These are phyloP conservation scores for Asarcornis scutulata DNA, from an alignment of 2,113 vertebrate genomes.

Conservation along the genomic window DNA sequence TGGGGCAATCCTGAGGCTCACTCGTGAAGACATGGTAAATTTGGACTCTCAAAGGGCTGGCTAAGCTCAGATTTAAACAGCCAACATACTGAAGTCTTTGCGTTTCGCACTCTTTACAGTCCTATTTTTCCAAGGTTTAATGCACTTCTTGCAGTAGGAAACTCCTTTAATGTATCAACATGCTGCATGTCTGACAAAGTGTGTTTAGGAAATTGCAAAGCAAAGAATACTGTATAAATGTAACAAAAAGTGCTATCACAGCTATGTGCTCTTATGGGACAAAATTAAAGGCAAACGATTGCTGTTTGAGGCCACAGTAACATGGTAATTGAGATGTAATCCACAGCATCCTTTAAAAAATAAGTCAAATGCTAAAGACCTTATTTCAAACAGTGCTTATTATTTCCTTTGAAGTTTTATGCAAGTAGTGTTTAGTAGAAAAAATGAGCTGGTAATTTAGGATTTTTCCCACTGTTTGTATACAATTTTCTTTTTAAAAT, in stretches of 20 bases:
- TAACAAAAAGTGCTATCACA: not conserved
- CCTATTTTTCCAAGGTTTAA: not conserved
- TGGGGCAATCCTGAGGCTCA: not conserved
- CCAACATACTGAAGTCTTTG: not conserved
- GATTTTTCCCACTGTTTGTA: not conserved
- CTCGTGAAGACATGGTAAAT: not conserved
- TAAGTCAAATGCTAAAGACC: not conserved
- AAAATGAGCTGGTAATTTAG: conserved; percentile 25
- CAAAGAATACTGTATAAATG: not conserved
- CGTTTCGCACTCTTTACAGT: not conserved
- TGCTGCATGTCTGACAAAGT: not conserved
- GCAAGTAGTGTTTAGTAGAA: not conserved
- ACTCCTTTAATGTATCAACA: not conserved
- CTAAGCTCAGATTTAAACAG: not conserved
- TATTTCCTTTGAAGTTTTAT: conserved; percentile 15
- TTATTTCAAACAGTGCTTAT: conserved; percentile 20
- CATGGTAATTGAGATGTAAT: conserved; percentile 8
- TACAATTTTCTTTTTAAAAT: conserved; percentile 28
- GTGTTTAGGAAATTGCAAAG: not conserved
- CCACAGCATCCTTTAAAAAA: conserved; percentile 11
- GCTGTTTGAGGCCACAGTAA: not conserved
- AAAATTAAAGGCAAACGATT: not conserved
- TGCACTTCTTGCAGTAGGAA: not conserved
- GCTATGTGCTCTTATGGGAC: not conserved
- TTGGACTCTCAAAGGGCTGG: not conserved